Conservation (phyloP, 1,140 invertebrate species). For the Brachionus rubens region DNA sequence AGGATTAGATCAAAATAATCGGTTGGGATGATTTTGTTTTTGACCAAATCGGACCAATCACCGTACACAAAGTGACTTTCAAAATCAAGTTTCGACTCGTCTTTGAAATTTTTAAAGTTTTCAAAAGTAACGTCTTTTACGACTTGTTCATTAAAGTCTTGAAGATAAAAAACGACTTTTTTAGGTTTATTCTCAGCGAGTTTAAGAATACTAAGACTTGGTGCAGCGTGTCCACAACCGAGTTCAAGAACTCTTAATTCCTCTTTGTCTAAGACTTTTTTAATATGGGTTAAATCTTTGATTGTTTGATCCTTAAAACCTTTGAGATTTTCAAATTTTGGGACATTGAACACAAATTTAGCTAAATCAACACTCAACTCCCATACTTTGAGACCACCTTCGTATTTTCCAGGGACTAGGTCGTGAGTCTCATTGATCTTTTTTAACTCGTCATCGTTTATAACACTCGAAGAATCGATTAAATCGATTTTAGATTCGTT, state of each 20-base stretch:
- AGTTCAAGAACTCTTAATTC: conserved; percentile 26
- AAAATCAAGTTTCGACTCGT: not conserved
- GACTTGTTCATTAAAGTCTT: conserved; percentile 45
- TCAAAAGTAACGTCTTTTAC: not conserved
- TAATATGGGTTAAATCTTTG: not conserved
- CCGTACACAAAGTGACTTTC: conserved; percentile 21
- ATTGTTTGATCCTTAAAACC: not conserved
- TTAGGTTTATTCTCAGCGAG: not conserved
- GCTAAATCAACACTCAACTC: conserved; percentile 39
- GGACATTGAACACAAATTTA: not conserved
- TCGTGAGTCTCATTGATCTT: conserved; percentile 40
- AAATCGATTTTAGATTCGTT: not conserved
- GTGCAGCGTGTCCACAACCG: conserved; percentile 29
- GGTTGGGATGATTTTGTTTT: not conserved
- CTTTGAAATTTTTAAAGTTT: conserved; percentile 14
- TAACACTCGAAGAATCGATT: not conserved
- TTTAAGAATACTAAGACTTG: conserved; percentile 3
- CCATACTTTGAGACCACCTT: conserved; percentile 42
- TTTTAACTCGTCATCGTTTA: not conserved
- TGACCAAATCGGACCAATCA: conserved; percentile 12
- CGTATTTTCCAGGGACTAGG: conserved; percentile 29
- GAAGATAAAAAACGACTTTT: conserved; percentile 15
- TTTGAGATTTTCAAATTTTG: not conserved
- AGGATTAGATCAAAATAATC: conserved; percentile 33
- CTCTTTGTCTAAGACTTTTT: not conserved